Evolutionary conservation across 1,140 invertebrate genomes (phyloP), one percentile per base, ranked within the genome.

Genomic region (Onthophagus taurus): DNA sequence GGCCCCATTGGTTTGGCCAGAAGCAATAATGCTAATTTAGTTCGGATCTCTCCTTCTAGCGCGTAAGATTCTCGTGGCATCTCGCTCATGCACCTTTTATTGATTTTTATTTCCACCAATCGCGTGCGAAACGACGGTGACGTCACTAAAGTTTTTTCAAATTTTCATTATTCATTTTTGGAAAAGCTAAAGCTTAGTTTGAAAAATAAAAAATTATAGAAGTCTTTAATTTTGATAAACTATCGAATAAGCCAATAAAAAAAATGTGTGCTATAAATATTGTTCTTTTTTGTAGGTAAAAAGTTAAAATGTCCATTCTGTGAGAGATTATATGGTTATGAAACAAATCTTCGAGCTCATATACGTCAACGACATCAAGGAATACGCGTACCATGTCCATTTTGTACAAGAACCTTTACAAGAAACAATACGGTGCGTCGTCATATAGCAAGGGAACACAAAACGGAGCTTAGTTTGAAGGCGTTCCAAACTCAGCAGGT

Each of bases 251-350:
- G 24, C 7, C 7, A 26, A 7, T 26, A n/a, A 7, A n/a, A n/a
- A 26, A 26, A 26, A 26, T 26, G 24, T 7, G n/a, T 26, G n/a
- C n/a, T 7, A 13, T 33, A n/a, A 2, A 42, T 14, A 26, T 33
- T 12, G 13, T 42, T 24, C 39, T 50, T 36, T 49, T 45, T 67
- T 68, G 0, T 68, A 89, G 86, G 85, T 52, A 89, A 88, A 67
- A 89, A 90, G 67, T 69, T 92, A 47, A 89, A 90, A 69, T 92
- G 88, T 67, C 83, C 88, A 56, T 90, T 85, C 64, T 92, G 88
- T 71, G 87, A 91, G 65, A 76, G 87, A 55, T 71, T 90, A n/a
- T 92, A 92, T 65, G 86, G 88, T 26, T 91, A 92, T 64, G 87
- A 92, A 72, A 92, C 87, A 59, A 92, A 92, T 63, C 67, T 92